These are phyloP conservation scores for Tenthredo livida DNA, from an alignment of 2,888 invertebrate species.

Conservation along the genomic window DNA sequence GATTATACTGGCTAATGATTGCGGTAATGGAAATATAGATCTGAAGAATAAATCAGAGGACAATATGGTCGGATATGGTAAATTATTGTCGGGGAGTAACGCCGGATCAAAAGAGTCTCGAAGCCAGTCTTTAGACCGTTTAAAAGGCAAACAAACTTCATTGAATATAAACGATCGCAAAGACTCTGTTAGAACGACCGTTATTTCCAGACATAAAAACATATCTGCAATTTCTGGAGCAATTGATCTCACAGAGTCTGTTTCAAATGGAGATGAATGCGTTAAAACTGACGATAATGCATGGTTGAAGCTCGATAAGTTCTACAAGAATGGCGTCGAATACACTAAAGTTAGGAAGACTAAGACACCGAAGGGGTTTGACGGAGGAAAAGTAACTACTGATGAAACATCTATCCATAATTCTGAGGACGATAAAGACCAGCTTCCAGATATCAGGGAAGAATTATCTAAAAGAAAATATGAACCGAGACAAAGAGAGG, in stretches of 20 bases:
- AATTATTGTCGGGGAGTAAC: constrained; percentile 65
- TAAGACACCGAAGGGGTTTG: constrained; percentile 51
- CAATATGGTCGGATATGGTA: constrained; percentile 23
- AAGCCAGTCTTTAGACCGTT: constrained; percentile 65
- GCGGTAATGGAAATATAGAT: neutral
- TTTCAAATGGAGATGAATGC: constrained; percentile 67
- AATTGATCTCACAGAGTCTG: constrained; percentile 55
- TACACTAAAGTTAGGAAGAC: constrained; percentile 61
- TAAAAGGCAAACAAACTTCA: constrained; percentile 34
- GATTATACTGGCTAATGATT: neutral
- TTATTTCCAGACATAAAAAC: constrained; percentile 62
- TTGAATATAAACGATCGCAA: constrained; percentile 51
- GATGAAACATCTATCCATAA: constrained; percentile 39
- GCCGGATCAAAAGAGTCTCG: constrained; percentile 68
- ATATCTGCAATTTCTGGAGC: constrained; percentile 60
- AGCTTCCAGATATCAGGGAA: constrained; percentile 57
- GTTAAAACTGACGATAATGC: constrained; percentile 65
- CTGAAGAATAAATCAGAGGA: neutral
- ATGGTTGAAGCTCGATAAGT: constrained; percentile 54
- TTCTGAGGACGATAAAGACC: constrained; percentile 42
- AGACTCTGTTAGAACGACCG: constrained; percentile 60
- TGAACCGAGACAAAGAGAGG: neutral
- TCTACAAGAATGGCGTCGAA: constrained; percentile 62
- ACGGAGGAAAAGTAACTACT: constrained; percentile 41
- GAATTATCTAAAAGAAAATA: constrained; percentile 59